phyloP scores from a whole-genome alignment of 2,888 invertebrate genomes.

The Anagyrus pseudococci region DNA sequence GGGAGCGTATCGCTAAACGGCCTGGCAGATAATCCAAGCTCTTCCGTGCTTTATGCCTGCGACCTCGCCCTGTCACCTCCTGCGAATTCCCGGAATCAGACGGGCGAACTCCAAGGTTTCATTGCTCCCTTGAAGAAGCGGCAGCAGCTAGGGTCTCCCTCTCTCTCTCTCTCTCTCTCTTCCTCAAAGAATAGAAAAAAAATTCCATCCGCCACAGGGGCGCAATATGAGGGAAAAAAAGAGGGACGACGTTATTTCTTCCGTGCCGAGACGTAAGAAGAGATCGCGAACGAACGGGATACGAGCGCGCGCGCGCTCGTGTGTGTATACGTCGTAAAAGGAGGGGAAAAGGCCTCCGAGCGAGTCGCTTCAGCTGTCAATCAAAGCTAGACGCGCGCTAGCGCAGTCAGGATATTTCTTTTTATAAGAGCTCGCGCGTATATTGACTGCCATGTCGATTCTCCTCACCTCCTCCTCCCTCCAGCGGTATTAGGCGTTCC shows the following conservation, averaged over 20 bases:
- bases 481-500: background rate
- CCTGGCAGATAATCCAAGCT: no score
- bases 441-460: background rate
- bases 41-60: no score
- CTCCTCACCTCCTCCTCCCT: background rate
- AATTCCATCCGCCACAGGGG: background rate
- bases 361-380: constrained; percentile 45
- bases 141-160: no score
- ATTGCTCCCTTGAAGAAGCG: constrained; percentile 26
- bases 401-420: constrained; percentile 12
- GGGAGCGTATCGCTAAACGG: no score
- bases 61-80: background rate
- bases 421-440: constrained; percentile 14
- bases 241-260: constrained; percentile 1
- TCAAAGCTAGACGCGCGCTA: constrained; percentile 35
- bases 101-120: constrained; percentile 14
- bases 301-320: background rate
- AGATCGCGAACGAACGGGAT: constrained; percentile 3
- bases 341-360: constrained; percentile 25
- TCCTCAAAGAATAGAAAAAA: background rate
- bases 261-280: no score
- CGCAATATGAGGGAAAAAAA: constrained; percentile 11
- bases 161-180: no score
- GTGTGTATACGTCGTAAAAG: background rate
- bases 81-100: constrained; percentile 26